Evolutionary conservation across 2,797 vertebrate species (phyloP), one percentile per base, ranked within the genome.

Genomic region (Gymnopithys bicolor): DNA sequence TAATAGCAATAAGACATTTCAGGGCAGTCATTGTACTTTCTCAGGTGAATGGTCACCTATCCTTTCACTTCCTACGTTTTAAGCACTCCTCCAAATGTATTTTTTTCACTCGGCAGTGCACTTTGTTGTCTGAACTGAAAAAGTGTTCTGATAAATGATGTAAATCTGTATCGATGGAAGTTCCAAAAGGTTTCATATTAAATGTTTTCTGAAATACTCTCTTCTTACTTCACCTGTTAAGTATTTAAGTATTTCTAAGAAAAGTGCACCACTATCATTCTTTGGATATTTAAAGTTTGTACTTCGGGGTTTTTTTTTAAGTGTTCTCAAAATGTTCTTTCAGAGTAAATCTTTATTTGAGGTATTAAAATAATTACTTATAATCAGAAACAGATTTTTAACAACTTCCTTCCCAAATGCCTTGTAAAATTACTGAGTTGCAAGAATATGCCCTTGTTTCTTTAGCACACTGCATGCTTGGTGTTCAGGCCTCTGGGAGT

Each of bases 1-100:
- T 97, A 83, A 94, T 89, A 97, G 95, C 96, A 97, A 86, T 97
- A 96, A 96, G 93, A 94, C 89, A 89, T 97, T 96, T 95, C 95
- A 95, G 95, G 95, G 94, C 93, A 80, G 89, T 95, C 73, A 18
- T 94, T 93, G 90, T 92, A 94, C 77, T 86, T 92, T 84, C 86
- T 95, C 90, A 97, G 95, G 95, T 97, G 96, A 89, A 71, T 62
- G 66, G 45, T 93, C 84, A 96, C 85, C 85, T 95, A 16, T 78
- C 81, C 62, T 95, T 84, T 87, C 68, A 94, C 82, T 88, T 85
- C 74, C 68, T 79, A 60, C 14, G 0, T 91, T 93, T 92, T 73
- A 92, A 92, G 75, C 91, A 93, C 80, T 93, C 71, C 55, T 92
- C 74, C 87, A 87, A 85, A 84, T 95, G 95, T 95, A 48, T 79